phyloP scores from a whole-genome alignment of 2,888 invertebrate species.

The Teleogryllus oceanicus region DNA sequence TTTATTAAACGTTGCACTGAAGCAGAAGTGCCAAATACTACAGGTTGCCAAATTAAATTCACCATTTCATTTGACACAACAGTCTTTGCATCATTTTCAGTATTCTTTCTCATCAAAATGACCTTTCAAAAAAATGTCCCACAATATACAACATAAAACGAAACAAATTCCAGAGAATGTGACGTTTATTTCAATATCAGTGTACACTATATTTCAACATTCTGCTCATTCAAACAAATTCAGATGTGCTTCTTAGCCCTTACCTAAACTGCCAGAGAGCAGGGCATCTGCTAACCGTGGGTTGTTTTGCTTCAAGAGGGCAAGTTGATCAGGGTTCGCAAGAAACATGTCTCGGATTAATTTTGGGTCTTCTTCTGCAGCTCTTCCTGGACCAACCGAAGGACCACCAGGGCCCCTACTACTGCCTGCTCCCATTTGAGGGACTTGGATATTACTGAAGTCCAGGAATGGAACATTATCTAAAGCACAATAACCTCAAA shows the following conservation, averaged over 20 bases:
- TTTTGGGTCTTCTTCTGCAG: conserved; percentile 72
- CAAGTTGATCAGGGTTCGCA: conserved; percentile 85
- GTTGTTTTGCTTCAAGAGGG: conserved; percentile 88
- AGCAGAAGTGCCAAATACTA: too few relatives aligned
- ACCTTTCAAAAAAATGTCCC: too few relatives aligned
- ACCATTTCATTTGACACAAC: too few relatives aligned
- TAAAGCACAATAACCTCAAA: conserved; percentile 1
- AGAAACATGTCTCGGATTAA: conserved; percentile 81
- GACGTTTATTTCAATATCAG: too few relatives aligned
- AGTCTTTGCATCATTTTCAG: too few relatives aligned
- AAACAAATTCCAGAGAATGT: too few relatives aligned
- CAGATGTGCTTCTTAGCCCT: conserved; percentile 29
- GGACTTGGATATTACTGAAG: conserved; percentile 83
- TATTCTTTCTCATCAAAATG: too few relatives aligned
- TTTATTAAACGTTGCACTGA: too few relatives aligned
- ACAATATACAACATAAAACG: too few relatives aligned
- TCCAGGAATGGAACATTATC: conserved; percentile 54
- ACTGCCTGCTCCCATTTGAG: conserved; percentile 44
- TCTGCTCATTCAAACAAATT: too few relatives aligned
- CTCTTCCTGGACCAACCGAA: conserved; percentile 34
- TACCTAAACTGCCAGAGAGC: conserved; percentile 76
- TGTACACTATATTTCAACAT: too few relatives aligned
- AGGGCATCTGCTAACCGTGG: conserved; percentile 88
- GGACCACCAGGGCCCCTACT: conserved; percentile 28
- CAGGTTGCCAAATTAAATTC: too few relatives aligned